These are phyloP conservation scores for Brachypalpus laphriformis DNA, from an alignment of 2,888 invertebrate species.

Conservation along the genomic window DNA sequence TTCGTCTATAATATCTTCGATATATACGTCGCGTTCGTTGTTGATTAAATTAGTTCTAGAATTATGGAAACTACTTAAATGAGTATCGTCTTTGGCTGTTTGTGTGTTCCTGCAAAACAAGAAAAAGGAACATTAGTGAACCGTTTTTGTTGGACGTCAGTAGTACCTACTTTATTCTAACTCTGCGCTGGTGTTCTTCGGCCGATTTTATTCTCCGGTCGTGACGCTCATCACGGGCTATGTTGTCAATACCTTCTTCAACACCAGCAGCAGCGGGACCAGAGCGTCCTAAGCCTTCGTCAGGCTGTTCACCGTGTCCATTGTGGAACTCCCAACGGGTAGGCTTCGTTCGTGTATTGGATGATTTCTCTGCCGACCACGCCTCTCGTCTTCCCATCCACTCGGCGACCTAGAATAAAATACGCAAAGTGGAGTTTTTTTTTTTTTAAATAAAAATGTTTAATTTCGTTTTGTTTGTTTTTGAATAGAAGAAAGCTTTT, in stretches of 20 bases:
- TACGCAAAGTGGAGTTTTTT: neutral
- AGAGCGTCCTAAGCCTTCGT: slow-evolving; percentile 81
- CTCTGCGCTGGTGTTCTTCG: slow-evolving; percentile 80
- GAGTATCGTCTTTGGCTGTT: slow-evolving; percentile 81
- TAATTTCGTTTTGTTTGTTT: neutral
- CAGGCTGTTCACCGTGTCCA: slow-evolving; percentile 83
- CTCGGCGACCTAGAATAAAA: slow-evolving; percentile 84
- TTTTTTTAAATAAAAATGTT: neutral
- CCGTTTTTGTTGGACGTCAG: neutral
- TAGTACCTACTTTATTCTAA: slow-evolving; percentile 80
- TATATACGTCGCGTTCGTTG: slow-evolving; percentile 81
- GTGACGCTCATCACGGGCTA: slow-evolving; percentile 73
- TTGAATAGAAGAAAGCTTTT: slow-evolving; percentile 1
- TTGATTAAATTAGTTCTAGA: slow-evolving; percentile 83
- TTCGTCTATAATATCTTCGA: slow-evolving; percentile 80
- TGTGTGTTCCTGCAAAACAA: slow-evolving; percentile 78
- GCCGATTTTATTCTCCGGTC: slow-evolving; percentile 79
- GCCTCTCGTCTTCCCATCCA: slow-evolving; percentile 91
- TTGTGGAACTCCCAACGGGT: slow-evolving; percentile 89
- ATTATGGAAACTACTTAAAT: slow-evolving; percentile 81
- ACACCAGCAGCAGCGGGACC: slow-evolving; percentile 81
- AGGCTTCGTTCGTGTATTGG: slow-evolving; percentile 87
- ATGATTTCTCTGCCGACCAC: slow-evolving; percentile 90
- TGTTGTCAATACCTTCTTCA: slow-evolving; percentile 54
- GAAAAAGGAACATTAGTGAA: neutral